Base-by-base conservation (phyloP, 2,113 vertebrate species). In the Lasiurus cinereus region DNA sequence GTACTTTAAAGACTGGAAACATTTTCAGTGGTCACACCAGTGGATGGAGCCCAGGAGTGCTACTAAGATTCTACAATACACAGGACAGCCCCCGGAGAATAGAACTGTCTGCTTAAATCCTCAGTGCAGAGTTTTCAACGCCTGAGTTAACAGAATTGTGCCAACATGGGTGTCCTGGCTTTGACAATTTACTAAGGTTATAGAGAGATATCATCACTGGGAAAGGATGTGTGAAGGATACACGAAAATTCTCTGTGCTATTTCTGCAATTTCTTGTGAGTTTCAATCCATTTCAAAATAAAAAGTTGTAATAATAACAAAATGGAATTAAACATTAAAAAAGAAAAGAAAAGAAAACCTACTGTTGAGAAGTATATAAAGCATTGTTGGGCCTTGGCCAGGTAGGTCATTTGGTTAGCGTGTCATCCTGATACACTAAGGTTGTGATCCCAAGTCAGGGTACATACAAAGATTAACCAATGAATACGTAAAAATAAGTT, bases 211-310 rank as follows among this genome's bases (percentile, higher is more conserved):
- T 21, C 11, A 4, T 39, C 11, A 19, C 2, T 12, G 46, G n/a
- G 62, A 29, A 46, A 33, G 72, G 43, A 19, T 19, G 9, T n/a
- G 46, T 12, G 52, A 90, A 31, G 56, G 22, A 2, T 24, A 56
- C 1, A 2, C 0, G 4, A 22, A n/a, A 73, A 31, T 46, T 52
- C 39, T 83, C 15, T 64, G 2, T 29, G 29, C 69, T 90, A 21
- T 46, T 92, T 70, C 43, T 93, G 52, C 15, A 69, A 72, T 67
- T 74, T 83, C 72, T 50, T 88, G 54, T 87, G 93, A 82, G 62
- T 83, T 64, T 83, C 13, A 90, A 77, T 29, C 12, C 46, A 56
- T 43, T 72, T 72, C 33, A 62, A 79, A 86, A 93, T 56, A 67
- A 79, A 72, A 21, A 69, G 10, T 46, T 46, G n/a, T 76, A 43